Evolutionary conservation across 2,888 invertebrate genomes (phyloP).

Genomic region (Noctua janthe): DNA sequence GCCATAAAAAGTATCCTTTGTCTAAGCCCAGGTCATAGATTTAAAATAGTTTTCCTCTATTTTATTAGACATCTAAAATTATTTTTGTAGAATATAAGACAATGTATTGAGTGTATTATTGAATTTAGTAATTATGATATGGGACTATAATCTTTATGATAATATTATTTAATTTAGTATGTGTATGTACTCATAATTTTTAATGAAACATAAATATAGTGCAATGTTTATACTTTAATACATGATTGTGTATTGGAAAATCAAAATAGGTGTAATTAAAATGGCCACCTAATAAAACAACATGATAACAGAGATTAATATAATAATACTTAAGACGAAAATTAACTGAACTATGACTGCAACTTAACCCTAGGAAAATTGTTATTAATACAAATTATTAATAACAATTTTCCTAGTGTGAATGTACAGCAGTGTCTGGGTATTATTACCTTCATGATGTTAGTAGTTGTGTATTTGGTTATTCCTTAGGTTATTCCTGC

Average conservation of each 20-base stretch:
- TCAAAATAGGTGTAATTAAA: background rate
- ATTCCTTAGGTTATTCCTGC: background rate
- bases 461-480: background rate
- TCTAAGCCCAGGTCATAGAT: background rate
- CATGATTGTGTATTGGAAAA: background rate
- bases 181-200: background rate
- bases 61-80: background rate
- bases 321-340: too few species aligned
- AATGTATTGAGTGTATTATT: background rate
- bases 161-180: background rate
- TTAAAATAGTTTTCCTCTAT: background rate
- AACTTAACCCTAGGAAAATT: background rate
- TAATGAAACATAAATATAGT: background rate
- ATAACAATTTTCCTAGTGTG: too few species aligned
- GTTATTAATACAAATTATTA: too few species aligned
- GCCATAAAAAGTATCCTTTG: background rate
- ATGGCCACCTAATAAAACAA: background rate
- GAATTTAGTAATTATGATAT: background rate
- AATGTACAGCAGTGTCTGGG: too few species aligned
- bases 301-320: too few species aligned
- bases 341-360: background rate
- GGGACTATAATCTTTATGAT: background rate
- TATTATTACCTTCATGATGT: too few species aligned
- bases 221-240: background rate
- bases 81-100: background rate